Base-by-base conservation (phyloP, 2,113 vertebrate species). In the Aythya baeri region DNA sequence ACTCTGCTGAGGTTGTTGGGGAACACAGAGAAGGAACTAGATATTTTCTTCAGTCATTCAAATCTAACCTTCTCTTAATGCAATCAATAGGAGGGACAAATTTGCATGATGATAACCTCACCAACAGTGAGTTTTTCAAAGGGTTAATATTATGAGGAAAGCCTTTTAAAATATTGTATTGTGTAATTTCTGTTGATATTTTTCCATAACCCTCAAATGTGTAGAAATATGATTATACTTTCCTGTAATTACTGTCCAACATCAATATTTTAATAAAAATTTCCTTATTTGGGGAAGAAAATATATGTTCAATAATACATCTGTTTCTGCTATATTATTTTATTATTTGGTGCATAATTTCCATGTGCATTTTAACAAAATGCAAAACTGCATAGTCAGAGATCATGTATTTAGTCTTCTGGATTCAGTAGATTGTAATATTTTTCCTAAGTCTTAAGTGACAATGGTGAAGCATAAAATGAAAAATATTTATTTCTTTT, bases 401-500 rank as follows among this genome's bases (percentile, higher is more conserved):
- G 26, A 36, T 66, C 54, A 54, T 68, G 12, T 49, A 54, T 84
- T 92, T 75, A 52, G 32, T 87, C 1, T 0, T 13, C 34, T 50
- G 2, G 61, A 58, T 83, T 94, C 38, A 84, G 38, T 27, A 91
- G 34, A 49, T 54, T 78, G 4, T 81, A 83, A 36, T 73, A 61
- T 65, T 84, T 91, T 93, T 93, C 6, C 57, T 78, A 61, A 81
- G 63, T 72, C 13, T 59, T 63, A 50, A 65, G 61, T 49, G 36
- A 65, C 93, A 88, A 55, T 75, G 17, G 17, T 22, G 57, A 78
- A 85, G 34, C 38, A 54, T 61, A 72, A 84, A 84, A 88, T 59
- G 22, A 85, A 93, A 76, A 94, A 73, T 54, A 36, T 31, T 52
- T 11, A 52, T 91, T 86, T 65, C 80, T 92, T 84, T 75, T 86